Percentiles rank a stretch among this genome's conserved stretches.
Evolutionary conservation across 2,113 vertebrate genomes (phyloP).

Genomic region (Myodes glareolus): DNA sequence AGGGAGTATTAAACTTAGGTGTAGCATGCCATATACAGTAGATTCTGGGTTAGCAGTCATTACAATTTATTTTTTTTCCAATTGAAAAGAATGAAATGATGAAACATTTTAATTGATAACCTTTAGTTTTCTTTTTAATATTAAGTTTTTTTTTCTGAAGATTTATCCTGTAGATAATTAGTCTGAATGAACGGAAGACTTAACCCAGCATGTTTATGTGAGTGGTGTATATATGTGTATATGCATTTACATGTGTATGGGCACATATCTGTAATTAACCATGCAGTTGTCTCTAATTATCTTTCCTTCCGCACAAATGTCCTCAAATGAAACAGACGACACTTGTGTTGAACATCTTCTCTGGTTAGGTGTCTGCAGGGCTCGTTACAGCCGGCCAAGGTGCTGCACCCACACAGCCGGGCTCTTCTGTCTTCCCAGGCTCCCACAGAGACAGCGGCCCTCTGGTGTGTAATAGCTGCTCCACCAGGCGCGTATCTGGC

Average conservation of each 20-base stretch:
- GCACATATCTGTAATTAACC: too few species aligned
- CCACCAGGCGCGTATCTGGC: fast-evolving
- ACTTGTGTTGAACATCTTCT: neutral
- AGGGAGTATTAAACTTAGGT: neutral
- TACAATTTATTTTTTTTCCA: conserved; percentile 43
- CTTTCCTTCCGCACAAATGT: neutral
- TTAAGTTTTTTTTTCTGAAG: neutral
- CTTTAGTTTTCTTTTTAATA: neutral
- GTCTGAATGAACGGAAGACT: neutral
- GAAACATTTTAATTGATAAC: conserved; percentile 1
- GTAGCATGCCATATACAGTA: neutral
- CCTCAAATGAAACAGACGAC: neutral
- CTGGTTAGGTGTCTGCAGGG: neutral
- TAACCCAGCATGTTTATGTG: neutral
- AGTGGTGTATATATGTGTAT: neutral
- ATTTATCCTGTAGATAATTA: neutral
- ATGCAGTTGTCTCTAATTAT: neutral
- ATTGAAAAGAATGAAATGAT: neutral
- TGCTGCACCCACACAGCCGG: neutral
- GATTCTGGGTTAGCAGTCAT: conserved; percentile 29
- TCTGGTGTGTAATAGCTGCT: neutral
- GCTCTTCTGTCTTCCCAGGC: neutral
- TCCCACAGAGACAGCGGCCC: neutral
- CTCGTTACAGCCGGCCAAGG: neutral
- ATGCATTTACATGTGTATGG: neutral